phyloP scores from a whole-genome alignment of 2,113 vertebrate genomes.

The Lophotis ruficrista region DNA sequence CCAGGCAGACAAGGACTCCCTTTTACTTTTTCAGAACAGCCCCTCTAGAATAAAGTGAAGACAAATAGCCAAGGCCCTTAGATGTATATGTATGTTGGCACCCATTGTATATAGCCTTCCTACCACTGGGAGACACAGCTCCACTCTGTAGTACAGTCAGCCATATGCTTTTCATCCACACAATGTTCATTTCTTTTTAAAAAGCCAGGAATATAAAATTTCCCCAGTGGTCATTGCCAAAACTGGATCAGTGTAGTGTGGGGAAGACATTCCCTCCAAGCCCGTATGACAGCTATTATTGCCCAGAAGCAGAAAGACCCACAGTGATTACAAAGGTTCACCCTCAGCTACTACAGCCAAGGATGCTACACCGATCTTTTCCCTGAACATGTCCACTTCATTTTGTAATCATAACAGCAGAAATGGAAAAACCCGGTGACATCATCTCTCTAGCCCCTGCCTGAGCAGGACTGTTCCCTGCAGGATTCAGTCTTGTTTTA shows the following conservation, averaged over 20 bases:
- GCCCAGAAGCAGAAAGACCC: not conserved
- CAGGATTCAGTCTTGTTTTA: not conserved
- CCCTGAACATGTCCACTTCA: not conserved
- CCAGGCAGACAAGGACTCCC: not conserved
- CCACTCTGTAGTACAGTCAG: not conserved
- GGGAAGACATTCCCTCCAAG: not conserved
- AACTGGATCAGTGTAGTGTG: not conserved
- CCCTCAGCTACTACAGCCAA: not conserved
- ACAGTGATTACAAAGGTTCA: not conserved
- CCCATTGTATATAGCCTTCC: not conserved
- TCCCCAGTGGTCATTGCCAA: not conserved
- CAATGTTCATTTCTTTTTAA: not conserved
- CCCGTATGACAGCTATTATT: not conserved
- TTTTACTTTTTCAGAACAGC: not conserved
- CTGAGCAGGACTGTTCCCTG: not conserved
- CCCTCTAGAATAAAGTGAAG: not conserved
- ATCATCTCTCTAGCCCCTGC: conserved; percentile 2
- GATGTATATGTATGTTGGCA: not conserved
- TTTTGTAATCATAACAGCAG: not conserved
- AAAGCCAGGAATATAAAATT: not conserved
- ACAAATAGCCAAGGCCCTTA: not conserved
- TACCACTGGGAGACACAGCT: not conserved
- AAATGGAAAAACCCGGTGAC: not conserved
- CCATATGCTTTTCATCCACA: not conserved
- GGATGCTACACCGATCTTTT: not conserved